Evolutionary conservation across 1,140 invertebrate genomes (phyloP).

Genomic region (Mya arenaria): DNA sequence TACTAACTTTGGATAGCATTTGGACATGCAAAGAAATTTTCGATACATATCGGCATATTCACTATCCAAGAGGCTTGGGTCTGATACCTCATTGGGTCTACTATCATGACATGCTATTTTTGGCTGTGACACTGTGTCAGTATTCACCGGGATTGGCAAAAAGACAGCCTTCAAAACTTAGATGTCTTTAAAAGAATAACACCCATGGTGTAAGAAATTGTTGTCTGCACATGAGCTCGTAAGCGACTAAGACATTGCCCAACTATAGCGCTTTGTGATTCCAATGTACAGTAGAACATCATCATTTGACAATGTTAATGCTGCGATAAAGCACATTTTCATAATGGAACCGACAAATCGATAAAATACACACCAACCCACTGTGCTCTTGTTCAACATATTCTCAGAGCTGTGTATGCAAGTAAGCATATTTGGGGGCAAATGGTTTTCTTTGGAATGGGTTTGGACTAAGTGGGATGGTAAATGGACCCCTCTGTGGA

Average conservation of each 20-base stretch:
- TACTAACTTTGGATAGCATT: conserved; percentile 15
- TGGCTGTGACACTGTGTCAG: conserved; percentile 29
- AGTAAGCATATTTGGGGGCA: conserved; percentile 40
- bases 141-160: conserved; percentile 21
- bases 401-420: conserved; percentile 14
- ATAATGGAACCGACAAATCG: neutral
- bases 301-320: neutral
- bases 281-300: neutral
- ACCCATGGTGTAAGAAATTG: neutral
- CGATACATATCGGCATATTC: neutral
- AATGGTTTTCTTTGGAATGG: neutral
- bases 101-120: neutral
- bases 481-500: conserved; percentile 30
- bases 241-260: neutral
- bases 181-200: neutral
- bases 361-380: conserved; percentile 33
- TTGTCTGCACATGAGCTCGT: neutral
- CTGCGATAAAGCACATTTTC: neutral
- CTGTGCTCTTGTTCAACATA: conserved; percentile 21
- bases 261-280: neutral
- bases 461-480: neutral
- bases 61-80: neutral
- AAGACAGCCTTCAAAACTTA: conserved; percentile 18
- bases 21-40: conserved; percentile 21
- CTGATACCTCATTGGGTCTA: neutral